These are phyloP conservation scores for Criorhina ranunculi DNA, from an alignment of 2,888 invertebrate species.

Conservation along the genomic window DNA sequence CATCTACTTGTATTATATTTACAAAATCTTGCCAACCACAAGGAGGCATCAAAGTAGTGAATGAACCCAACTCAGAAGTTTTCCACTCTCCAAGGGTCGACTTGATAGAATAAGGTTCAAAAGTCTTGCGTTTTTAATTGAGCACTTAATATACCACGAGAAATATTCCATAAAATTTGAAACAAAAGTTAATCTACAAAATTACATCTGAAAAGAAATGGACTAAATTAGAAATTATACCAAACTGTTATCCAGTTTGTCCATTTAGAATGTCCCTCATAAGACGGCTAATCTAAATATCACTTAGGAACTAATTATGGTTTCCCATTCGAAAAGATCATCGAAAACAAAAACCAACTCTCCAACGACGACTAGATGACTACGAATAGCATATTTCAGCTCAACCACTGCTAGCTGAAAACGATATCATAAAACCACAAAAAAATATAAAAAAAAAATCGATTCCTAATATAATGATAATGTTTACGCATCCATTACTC, in stretches of 20 bases:
- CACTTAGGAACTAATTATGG: conserved; percentile 34
- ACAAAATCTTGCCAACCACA: too few species aligned
- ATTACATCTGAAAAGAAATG: neutral
- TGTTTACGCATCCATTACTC: conserved; percentile 72
- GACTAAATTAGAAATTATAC: neutral
- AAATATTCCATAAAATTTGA: neutral
- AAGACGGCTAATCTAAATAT: neutral
- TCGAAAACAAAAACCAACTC: conserved; percentile 40
- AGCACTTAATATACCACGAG: neutral
- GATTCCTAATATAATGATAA: conserved; percentile 60
- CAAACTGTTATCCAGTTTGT: neutral
- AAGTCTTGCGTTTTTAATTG: neutral
- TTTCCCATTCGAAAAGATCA: conserved; percentile 18
- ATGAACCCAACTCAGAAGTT: too few species aligned
- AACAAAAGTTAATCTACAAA: neutral
- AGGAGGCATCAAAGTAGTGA: too few species aligned
- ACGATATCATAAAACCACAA: conserved; percentile 41
- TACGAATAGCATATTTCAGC: conserved; percentile 37
- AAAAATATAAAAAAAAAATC: conserved; percentile 46
- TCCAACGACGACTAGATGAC: conserved; percentile 12
- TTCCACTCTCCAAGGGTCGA: too few species aligned
- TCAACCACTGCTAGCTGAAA: conserved; percentile 40
- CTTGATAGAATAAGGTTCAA: too few species aligned
- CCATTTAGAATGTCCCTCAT: neutral
- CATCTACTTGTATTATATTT: too few species aligned